Evolutionary conservation across 2,113 vertebrate species (phyloP).

Genomic region (Thalassarche chlororhynchos): DNA sequence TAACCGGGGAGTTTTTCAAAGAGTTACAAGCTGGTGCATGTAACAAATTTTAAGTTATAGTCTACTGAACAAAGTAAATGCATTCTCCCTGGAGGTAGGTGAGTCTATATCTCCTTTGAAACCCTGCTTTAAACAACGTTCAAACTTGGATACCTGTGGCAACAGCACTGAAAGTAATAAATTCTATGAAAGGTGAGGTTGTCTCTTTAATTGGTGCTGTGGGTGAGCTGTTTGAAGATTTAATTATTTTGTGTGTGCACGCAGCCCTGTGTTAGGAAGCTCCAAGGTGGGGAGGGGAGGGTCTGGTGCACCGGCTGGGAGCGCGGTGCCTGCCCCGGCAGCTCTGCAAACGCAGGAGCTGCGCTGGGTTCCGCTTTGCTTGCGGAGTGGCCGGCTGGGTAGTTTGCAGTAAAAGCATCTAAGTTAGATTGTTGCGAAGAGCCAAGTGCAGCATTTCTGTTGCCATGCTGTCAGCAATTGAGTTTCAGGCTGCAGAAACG

Average conservation of each 20-base stretch:
- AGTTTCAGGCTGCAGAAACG: background rate
- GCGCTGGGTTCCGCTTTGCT: background rate
- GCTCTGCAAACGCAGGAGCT: background rate
- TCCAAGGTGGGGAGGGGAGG: background rate
- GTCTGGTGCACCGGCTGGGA: background rate
- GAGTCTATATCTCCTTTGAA: conserved; percentile 50
- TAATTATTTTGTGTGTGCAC: background rate
- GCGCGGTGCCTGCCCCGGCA: background rate
- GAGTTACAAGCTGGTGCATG: conserved; percentile 57
- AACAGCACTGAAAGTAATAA: conserved; percentile 47
- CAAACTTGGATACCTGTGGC: conserved; percentile 53
- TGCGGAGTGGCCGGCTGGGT: background rate
- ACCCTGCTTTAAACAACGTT: background rate
- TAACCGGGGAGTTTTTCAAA: conserved; percentile 30
- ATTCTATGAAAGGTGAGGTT: conserved; percentile 12
- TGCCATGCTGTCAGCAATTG: background rate
- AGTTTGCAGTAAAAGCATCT: background rate
- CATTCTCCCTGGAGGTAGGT: conserved; percentile 44
- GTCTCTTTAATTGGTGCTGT: conserved; percentile 33
- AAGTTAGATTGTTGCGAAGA: background rate
- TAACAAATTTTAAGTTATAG: conserved; percentile 31
- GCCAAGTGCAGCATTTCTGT: background rate
- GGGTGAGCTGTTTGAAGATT: conserved; percentile 37
- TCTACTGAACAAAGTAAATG: conserved; percentile 45
- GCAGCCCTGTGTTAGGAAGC: background rate